Base-by-base conservation (phyloP, 2,888 invertebrate genomes). In the Archaeoteleia sp. region DNA sequence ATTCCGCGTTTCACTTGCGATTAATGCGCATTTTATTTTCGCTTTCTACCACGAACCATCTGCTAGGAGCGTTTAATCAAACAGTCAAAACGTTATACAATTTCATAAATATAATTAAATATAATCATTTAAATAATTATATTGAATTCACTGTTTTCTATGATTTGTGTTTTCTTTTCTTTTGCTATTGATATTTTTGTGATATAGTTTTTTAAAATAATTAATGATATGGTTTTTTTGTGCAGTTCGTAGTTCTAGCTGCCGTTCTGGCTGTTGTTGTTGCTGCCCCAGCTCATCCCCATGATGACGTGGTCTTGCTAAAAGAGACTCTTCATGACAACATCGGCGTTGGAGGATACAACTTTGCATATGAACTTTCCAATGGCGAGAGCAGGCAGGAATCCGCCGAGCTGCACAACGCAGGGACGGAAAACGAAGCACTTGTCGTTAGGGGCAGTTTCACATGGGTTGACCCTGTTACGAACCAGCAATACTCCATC, bases 391-490 rank as follows among this genome's bases (percentile, higher is more conserved):
- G 48, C 1, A 69, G 66, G 25, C 55, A 79, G 10, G 80, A 81
- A 60, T 14, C 57, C 2, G 82, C 76, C 1, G 63, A 79, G 48
- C 14, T 81, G 35, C 53, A 67, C 10, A 76, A 74, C 60, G 69
- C 58, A 1, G 73, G 74, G 12, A 46, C 63, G 3, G 73, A 73
- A 10, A 61, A 70, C n/a, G 72, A 45, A 14, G 43, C 66, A 7
- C 20, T 51, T 12, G 72, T 65, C 9, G 78, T 80, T 10, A 58
- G 63, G 4, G 82, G 82, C 23, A 76, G 74, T 51, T 80, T 71
- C 70, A 39, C 68, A 6, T 82, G 68, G 55, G 74, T 78, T 2
- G 78, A 80, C 35, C 80, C 80, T 0, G 51, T 8, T 0, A 75
- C 77, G 60, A 70, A 70, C 40, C 51, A 71, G 3, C 51, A 63